Conservation (phyloP, 2,888 invertebrate species). For the Mactromeris polynyma region DNA sequence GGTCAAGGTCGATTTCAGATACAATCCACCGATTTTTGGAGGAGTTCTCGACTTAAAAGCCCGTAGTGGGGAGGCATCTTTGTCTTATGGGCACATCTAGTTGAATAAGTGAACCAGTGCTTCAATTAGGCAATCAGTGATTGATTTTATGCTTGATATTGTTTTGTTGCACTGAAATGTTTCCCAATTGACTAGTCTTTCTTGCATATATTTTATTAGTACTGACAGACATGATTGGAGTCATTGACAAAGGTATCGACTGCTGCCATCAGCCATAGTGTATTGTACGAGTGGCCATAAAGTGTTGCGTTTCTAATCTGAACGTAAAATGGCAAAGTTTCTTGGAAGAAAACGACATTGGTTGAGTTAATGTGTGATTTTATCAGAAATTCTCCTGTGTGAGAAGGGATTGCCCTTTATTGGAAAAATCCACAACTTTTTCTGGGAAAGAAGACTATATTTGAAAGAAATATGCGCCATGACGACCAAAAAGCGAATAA, state of each 20-base stretch:
- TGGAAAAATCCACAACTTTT: background rate
- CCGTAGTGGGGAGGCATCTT: too few species aligned
- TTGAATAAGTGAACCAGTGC: too few species aligned
- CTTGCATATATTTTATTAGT: background rate
- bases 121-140: too few species aligned
- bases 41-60: too few species aligned
- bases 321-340: background rate
- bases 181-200: too few species aligned
- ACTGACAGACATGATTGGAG: background rate
- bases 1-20: too few species aligned
- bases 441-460: background rate
- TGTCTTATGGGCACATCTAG: too few species aligned
- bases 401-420: slow-evolving; percentile 11
- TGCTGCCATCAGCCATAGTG: background rate
- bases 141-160: too few species aligned
- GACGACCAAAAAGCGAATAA: background rate
- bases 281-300: background rate
- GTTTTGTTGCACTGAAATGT: too few species aligned
- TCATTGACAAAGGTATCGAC: background rate
- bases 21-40: too few species aligned
- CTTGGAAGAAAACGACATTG: background rate
- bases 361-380: background rate
- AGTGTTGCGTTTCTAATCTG: background rate
- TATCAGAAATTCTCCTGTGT: background rate
- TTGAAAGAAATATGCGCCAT: background rate